A percentile compares a stretch with the other conserved stretches of the same genome.
Conservation (phyloP, 2,888 invertebrate species). For the Macaria liturata region DNA sequence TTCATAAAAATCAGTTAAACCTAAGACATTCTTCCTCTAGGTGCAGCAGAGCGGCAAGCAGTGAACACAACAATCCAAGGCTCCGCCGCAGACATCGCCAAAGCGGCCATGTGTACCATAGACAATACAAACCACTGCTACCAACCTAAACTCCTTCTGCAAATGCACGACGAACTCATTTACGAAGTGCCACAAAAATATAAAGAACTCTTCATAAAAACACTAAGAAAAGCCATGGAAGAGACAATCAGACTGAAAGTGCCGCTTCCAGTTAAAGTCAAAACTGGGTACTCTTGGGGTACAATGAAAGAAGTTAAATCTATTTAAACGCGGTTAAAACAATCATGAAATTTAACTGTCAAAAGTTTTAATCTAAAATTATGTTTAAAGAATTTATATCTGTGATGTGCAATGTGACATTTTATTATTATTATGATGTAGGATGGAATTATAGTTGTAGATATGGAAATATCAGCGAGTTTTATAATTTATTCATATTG, state of each 20-base stretch:
- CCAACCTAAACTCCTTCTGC: conserved; percentile 89
- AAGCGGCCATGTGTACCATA: conserved; percentile 93
- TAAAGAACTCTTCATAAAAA: conserved; percentile 74
- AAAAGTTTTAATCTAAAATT: conserved; percentile 48
- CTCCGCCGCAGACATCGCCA: conserved; percentile 97
- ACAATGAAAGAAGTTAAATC: conserved; percentile 47
- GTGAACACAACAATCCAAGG: conserved; percentile 98
- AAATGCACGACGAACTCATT: conserved; percentile 98
- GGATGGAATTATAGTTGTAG: too few relatives aligned
- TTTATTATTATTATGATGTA: conserved; percentile 7
- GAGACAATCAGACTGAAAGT: conserved; percentile 87
- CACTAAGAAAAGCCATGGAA: conserved; percentile 92
- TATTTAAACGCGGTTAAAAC: neutral
- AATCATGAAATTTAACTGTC: conserved; percentile 14
- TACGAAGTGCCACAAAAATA: conserved; percentile 90
- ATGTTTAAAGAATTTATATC: conserved; percentile 15
- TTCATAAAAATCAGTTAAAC: neutral
- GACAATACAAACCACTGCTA: conserved; percentile 75
- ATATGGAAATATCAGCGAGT: too few relatives aligned
- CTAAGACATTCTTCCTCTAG: conserved; percentile 63
- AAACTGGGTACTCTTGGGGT: conserved; percentile 93
- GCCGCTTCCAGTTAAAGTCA: conserved; percentile 94
- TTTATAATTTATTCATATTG: too few relatives aligned
- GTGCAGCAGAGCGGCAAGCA: conserved; percentile 96
- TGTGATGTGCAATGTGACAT: conserved; percentile 49